Percentiles rank a stretch among this genome's conserved stretches.
Evolutionary conservation across 30 jellyfish, hydroid and myxozoan genomes (phyloP).

Genomic region (Pelagia noctiluca): DNA sequence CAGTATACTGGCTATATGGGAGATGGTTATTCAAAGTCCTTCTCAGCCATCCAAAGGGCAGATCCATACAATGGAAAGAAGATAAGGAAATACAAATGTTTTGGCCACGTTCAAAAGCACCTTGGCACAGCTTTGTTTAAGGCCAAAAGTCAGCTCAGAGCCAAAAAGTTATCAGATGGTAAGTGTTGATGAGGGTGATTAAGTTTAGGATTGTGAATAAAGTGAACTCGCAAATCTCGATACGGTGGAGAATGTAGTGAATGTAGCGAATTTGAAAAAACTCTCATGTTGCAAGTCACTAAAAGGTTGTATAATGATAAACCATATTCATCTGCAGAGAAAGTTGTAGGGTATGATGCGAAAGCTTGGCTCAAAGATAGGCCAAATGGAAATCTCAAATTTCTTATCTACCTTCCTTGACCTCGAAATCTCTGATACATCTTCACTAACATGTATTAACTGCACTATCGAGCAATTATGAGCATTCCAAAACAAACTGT

Average conservation of each 20-base stretch:
- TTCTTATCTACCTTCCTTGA: not conserved
- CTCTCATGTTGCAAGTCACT: not conserved
- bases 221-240: not conserved
- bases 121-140: no score
- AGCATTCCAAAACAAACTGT: not conserved
- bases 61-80: no score
- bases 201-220: not conserved
- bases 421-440: no score
- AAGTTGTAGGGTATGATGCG: not conserved
- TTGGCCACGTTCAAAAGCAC: no score
- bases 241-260: not conserved
- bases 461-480: not conserved
- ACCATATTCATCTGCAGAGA: not conserved
- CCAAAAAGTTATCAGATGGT: no score
- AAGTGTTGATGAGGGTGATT: not conserved
- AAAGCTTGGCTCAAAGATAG: not conserved
- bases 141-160: no score
- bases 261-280: no score
- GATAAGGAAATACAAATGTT: no score
- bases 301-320: not conserved
- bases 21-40: no score
- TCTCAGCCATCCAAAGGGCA: no score
- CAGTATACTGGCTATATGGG: no score
- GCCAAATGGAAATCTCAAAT: not conserved
- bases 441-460: no score